These are phyloP conservation scores for Lepeophtheirus nordmannii DNA, from an alignment of 2,888 invertebrate genomes.

Conservation along the genomic window DNA sequence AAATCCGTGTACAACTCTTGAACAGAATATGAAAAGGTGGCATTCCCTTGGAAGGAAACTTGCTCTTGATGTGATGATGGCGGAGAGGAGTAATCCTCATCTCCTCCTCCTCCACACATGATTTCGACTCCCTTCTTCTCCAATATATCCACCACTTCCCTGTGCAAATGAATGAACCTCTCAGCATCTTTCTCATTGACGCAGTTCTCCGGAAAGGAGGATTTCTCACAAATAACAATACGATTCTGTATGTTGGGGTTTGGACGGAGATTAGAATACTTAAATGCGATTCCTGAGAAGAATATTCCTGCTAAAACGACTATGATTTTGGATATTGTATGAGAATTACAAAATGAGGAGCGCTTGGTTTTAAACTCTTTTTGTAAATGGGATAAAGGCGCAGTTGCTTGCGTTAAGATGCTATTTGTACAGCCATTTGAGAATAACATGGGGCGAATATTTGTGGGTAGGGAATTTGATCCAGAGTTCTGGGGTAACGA, in stretches of 20 bases:
- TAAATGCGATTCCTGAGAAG: constrained; percentile 11
- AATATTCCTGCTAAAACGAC: constrained; percentile 6
- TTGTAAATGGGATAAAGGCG: too few relatives aligned
- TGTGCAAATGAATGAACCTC: neutral
- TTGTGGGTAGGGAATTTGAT: too few relatives aligned
- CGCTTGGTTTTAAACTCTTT: too few relatives aligned
- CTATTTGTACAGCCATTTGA: neutral
- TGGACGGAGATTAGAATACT: constrained; percentile 16
- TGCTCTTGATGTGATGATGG: neutral
- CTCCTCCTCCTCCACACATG: neutral
- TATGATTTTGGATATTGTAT: constrained; percentile 10
- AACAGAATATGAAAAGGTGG: neutral
- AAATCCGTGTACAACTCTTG: constrained; percentile 34
- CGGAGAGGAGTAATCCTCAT: neutral
- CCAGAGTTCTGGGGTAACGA: neutral
- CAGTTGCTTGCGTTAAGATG: neutral
- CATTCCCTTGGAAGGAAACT: neutral
- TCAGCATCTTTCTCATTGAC: neutral
- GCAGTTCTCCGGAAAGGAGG: neutral
- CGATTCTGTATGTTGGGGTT: neutral
- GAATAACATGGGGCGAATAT: too few relatives aligned
- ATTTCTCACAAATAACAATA: constrained; percentile 1
- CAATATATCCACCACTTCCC: neutral
- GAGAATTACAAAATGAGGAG: neutral
- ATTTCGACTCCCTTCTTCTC: neutral